phyloP scores from a whole-genome alignment of 2,113 vertebrate genomes.

The Chrysemys picta region DNA sequence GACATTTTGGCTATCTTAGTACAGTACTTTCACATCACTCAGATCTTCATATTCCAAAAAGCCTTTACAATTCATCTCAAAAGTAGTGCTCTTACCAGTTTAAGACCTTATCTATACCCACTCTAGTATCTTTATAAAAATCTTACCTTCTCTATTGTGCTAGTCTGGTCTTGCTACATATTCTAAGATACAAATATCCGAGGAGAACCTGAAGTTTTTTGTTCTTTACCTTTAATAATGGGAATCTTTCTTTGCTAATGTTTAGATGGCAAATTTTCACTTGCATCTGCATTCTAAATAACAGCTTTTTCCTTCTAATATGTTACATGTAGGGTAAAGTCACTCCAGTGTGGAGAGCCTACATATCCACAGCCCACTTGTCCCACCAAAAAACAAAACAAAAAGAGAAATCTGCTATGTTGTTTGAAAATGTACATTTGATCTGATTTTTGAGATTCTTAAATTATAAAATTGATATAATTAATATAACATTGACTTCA shows the following conservation, averaged over 20 bases:
- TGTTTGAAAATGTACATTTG: background rate
- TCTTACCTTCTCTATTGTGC: background rate
- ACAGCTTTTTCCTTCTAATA: background rate
- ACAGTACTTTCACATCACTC: background rate
- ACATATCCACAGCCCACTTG: background rate
- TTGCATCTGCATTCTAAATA: background rate
- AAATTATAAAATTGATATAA: too few relatives aligned
- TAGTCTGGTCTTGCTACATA: background rate
- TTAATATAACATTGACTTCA: background rate
- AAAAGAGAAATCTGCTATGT: background rate
- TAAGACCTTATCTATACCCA: background rate
- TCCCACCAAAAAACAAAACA: background rate
- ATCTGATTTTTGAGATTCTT: background rate
- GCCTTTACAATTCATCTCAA: background rate
- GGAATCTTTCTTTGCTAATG: background rate
- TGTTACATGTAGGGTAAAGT: background rate
- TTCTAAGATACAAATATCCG: background rate
- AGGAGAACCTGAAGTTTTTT: background rate
- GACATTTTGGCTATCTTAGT: background rate
- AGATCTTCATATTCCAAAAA: background rate
- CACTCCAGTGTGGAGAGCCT: background rate
- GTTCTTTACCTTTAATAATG: background rate
- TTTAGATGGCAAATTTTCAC: background rate
- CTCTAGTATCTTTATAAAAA: background rate
- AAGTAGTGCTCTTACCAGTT: background rate